Evolutionary conservation across 2,888 invertebrate genomes (phyloP).

Genomic region (Drosophila quinaria): DNA sequence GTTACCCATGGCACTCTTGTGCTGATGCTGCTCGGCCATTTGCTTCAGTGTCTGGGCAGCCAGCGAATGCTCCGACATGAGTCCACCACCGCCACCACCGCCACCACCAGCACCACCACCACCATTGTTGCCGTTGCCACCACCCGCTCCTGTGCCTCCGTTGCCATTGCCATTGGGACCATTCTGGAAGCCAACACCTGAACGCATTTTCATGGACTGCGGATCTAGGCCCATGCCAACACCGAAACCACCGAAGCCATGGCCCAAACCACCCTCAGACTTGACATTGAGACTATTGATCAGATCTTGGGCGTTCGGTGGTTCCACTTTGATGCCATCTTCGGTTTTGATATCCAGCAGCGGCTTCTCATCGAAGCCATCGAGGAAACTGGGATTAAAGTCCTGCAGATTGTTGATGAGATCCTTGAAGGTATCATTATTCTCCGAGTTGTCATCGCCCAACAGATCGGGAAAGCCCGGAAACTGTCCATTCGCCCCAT

Average conservation of each 20-base stretch:
- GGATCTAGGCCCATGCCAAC: slow-evolving; percentile 63
- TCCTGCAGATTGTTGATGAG: slow-evolving; percentile 95
- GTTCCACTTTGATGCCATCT: slow-evolving; percentile 85
- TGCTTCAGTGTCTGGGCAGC: slow-evolving; percentile 98
- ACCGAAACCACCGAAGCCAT: slow-evolving; percentile 83
- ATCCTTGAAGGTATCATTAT: slow-evolving; percentile 93
- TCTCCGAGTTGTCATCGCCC: slow-evolving; percentile 93
- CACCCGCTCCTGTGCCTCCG: slow-evolving; percentile 77
- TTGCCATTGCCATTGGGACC: slow-evolving; percentile 67
- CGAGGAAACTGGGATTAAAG: slow-evolving; percentile 93
- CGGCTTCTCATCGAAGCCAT: slow-evolving; percentile 89
- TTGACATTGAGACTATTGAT: slow-evolving; percentile 85
- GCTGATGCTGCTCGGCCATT: slow-evolving; percentile 98
- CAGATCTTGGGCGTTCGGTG: slow-evolving; percentile 85
- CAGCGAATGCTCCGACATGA: slow-evolving; percentile 91
- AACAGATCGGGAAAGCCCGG: slow-evolving; percentile 93
- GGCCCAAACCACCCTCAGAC: slow-evolving; percentile 84
- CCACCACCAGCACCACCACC: slow-evolving; percentile 80
- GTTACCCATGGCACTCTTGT: slow-evolving; percentile 91
- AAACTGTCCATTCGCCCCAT: slow-evolving; percentile 91
- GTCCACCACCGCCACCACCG: slow-evolving; percentile 84
- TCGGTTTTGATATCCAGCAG: slow-evolving; percentile 85
- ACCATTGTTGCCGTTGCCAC: slow-evolving; percentile 70
- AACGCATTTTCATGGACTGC: slow-evolving; percentile 73
- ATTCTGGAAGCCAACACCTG: slow-evolving; percentile 50